Evolutionary conservation across 2,113 vertebrate species (phyloP).

Genomic region (Tragulus kanchil): DNA sequence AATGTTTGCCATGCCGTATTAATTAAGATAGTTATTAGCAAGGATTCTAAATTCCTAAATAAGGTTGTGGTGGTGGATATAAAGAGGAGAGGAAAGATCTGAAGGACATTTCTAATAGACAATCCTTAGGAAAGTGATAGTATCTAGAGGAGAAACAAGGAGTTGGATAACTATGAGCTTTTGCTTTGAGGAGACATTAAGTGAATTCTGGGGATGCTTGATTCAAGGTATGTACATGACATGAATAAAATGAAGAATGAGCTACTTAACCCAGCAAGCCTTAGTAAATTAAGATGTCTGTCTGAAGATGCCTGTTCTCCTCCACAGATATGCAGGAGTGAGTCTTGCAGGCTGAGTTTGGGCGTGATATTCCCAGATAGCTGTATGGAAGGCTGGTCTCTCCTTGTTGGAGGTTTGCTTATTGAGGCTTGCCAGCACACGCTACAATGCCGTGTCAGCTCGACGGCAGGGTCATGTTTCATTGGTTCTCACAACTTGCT

Average conservation of each 20-base stretch:
- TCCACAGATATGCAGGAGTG: not conserved
- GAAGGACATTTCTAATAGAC: not conserved
- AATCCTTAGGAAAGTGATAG: not conserved
- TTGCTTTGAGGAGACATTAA: not conserved
- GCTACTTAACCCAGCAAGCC: not conserved
- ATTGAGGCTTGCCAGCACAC: not conserved
- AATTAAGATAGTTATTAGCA: not conserved
- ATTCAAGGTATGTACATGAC: not conserved
- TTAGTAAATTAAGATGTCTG: not conserved
- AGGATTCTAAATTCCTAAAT: not conserved
- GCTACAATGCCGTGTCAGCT: not conserved
- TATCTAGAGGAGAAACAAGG: not conserved
- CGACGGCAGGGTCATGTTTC: not conserved
- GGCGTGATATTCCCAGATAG: too few species aligned
- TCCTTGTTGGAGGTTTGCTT: not conserved
- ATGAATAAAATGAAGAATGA: constrained; percentile 19
- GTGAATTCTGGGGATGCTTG: not conserved
- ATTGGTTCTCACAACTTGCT: not conserved
- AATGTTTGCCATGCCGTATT: not conserved
- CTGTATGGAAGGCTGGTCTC: not conserved
- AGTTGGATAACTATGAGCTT: not conserved
- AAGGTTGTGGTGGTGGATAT: not conserved
- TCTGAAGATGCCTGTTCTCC: not conserved
- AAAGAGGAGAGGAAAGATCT: not conserved
- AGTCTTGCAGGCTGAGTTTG: not conserved